These are phyloP conservation scores for Sycophila texana DNA, from an alignment of 2,888 invertebrate species.

Conservation along the genomic window DNA sequence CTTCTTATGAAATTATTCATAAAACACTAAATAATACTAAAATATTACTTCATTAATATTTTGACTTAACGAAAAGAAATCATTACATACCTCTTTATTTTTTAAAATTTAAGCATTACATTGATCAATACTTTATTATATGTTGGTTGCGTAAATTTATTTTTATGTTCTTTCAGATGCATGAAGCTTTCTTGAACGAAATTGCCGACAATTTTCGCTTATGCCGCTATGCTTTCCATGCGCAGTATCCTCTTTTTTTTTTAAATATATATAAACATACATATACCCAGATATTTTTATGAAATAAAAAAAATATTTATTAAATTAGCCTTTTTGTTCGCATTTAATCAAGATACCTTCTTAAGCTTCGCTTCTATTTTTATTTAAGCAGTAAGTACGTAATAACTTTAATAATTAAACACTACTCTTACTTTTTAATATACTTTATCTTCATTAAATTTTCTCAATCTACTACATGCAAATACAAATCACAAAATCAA, in stretches of 20 bases:
- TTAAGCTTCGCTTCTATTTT: conserved; percentile 46
- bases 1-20: no score
- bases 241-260: conserved; percentile 64
- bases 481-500: no score
- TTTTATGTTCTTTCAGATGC: conserved; percentile 74
- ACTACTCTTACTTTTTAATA: no score
- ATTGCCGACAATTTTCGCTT: conserved; percentile 72
- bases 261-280: conserved; percentile 42
- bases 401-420: no score
- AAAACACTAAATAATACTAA: no score
- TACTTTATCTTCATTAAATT: no score
- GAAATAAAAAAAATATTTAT: conserved; percentile 50
- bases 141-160: conserved; percentile 61
- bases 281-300: conserved; percentile 33
- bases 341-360: conserved; percentile 41
- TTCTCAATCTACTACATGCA: no score
- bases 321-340: conserved; percentile 33
- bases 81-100: no score
- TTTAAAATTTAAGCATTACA: not conserved
- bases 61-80: no score
- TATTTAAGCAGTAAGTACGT: conserved; percentile 54
- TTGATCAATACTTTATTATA: not conserved
- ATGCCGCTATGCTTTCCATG: conserved; percentile 75
- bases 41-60: no score
- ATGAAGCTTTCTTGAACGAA: conserved; percentile 73